Conservation (phyloP, 1,140 invertebrate genomes). For the Pentalonia nigronervosa region DNA sequence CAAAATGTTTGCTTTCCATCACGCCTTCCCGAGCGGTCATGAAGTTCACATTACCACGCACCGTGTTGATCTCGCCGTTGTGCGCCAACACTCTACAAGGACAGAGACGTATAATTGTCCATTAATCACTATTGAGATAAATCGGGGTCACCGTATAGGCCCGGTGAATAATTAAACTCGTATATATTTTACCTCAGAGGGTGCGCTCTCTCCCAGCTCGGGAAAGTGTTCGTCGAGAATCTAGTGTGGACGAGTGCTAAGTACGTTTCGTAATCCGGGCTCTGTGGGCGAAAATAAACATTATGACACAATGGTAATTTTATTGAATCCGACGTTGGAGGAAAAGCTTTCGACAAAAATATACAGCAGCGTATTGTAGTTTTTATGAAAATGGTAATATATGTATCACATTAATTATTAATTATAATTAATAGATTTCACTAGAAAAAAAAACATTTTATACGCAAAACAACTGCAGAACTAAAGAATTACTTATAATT, state of each 20-base stretch:
- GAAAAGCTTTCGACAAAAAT: too few species aligned
- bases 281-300: slow-evolving; percentile 62
- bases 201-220: slow-evolving; percentile 98
- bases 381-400: not conserved
- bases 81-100: slow-evolving; percentile 85
- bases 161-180: too few species aligned
- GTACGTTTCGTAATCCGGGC: slow-evolving; percentile 90
- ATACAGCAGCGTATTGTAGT: too few species aligned
- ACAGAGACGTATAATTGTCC: not conserved
- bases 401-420: not conserved
- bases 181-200: slow-evolving; percentile 80
- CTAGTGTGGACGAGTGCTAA: slow-evolving; percentile 94
- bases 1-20: slow-evolving; percentile 89
- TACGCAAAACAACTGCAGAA: too few species aligned
- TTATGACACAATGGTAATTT: not conserved
- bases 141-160: too few species aligned
- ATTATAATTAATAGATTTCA: not conserved
- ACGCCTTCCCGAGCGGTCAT: slow-evolving; percentile 99
- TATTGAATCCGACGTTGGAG: too few species aligned
- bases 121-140: not conserved
- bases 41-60: slow-evolving; percentile 96
- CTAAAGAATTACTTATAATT: too few species aligned
- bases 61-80: slow-evolving; percentile 99
- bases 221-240: slow-evolving; percentile 99
- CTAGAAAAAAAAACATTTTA: not conserved